A percentile compares a stretch with the other conserved stretches of the same genome.
phyloP scores from a whole-genome alignment of 2,888 invertebrate genomes.

The Diachrysia chrysitis region DNA sequence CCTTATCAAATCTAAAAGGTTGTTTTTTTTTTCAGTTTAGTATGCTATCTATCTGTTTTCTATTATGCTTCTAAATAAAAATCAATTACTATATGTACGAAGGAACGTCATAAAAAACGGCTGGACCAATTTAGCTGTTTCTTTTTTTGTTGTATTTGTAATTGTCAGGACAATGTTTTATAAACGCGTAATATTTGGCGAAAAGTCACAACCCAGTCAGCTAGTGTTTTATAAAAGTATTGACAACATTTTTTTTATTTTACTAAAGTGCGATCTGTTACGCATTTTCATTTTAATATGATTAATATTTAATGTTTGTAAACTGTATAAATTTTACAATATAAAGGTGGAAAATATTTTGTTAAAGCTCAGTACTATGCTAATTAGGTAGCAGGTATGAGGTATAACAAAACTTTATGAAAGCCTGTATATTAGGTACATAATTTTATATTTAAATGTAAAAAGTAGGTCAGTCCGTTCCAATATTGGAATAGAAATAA shows the following conservation, averaged over 20 bases:
- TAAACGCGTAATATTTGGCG: too few relatives aligned
- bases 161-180: too few relatives aligned
- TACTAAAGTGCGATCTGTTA: neutral
- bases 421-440: neutral
- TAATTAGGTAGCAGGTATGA: neutral
- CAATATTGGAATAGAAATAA: slow-evolving; percentile 4
- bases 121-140: too few relatives aligned
- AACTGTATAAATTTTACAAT: neutral
- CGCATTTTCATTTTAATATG: too few relatives aligned
- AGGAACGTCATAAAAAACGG: too few relatives aligned
- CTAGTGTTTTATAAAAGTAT: neutral
- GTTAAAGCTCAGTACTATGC: neutral
- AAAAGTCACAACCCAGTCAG: too few relatives aligned
- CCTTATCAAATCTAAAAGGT: neutral
- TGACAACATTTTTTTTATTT: too few relatives aligned
- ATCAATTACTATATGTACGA: too few relatives aligned
- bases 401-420: neutral
- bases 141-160: too few relatives aligned
- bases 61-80: too few relatives aligned
- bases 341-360: neutral
- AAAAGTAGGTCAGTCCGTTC: neutral
- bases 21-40: neutral
- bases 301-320: neutral
- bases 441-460: slow-evolving; percentile 1
- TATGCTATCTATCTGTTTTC: neutral